Base-by-base conservation (phyloP, 2,113 vertebrate species). In the Gorsachius goisagi region DNA sequence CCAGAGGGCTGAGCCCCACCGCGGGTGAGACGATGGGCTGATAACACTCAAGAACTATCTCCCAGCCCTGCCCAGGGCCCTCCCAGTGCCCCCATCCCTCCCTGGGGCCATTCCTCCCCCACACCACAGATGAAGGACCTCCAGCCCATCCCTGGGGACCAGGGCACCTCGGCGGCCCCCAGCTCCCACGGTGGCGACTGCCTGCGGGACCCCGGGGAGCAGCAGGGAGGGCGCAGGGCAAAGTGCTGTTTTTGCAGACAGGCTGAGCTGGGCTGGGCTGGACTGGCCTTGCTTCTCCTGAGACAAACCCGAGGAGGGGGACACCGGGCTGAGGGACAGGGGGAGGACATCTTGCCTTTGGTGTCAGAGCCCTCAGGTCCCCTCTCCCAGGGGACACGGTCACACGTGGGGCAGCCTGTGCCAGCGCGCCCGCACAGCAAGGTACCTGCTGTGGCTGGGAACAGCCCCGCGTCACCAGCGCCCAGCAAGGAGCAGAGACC, bases 31-130 rank as follows among this genome's bases (percentile, higher is more conserved):
- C 9, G 35, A 92, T 84, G 89, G 44, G 91, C 93, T 94, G 95
- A 96, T 96, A 96, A 96, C 96, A 96, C 93, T 92, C 95, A 89
- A 6, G 2, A 30, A 81, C 91, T 89, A 90, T 91, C 87, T 89
- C 62, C 24, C 72, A 71, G 76, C 72, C 85, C 88, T 91, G 74
- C 81, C 33, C 49, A 75, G 58, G 44, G 44, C 56, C 64, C 89
- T 89, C 93, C 44, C 79, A 49, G 12, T 22, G 59, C 6, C 47
- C 22, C 23, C 27, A 3, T 33, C 47, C 15, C 20, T 37, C 44
- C 22, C 63, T 2, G 45, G 72, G 79, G 90, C 63, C 33, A 90
- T 84, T 80, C 95, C 94, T 88, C 28, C 90, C 92, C 87, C 91
- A 75, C 30, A 66, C 3, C 45, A 23, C 55, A 1, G 1, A 74